A percentile compares a stretch with the other conserved stretches of the same genome.
Conservation (phyloP, 2,797 vertebrate species). For the Crenuchus spilurus region DNA sequence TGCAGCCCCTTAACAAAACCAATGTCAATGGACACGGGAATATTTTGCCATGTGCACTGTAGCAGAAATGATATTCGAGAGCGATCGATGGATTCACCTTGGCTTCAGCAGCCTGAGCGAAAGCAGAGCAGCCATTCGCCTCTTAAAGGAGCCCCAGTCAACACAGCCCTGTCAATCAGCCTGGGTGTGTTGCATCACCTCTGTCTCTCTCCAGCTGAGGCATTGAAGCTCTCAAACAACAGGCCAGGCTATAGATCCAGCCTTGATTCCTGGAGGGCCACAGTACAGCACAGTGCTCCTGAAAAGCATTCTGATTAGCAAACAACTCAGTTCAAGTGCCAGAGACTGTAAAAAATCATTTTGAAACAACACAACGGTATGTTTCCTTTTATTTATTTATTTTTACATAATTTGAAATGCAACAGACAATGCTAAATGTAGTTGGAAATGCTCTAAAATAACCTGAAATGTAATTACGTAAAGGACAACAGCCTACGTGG, state of each 20-base stretch:
- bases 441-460: too few relatives aligned
- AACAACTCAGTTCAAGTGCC: not conserved
- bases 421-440: too few relatives aligned
- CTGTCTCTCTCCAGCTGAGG: not conserved
- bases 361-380: too few relatives aligned
- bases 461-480: too few relatives aligned
- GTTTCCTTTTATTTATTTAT: too few relatives aligned
- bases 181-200: not conserved
- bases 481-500: too few relatives aligned
- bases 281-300: not conserved
- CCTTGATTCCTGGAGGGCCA: not conserved
- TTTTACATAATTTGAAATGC: too few relatives aligned
- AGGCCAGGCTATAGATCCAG: not conserved
- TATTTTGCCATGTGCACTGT: not conserved
- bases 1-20: not conserved
- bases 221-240: conserved; percentile 12
- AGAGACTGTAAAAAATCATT: not conserved
- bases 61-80: conserved; percentile 61
- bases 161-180: conserved; percentile 11
- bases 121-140: conserved; percentile 36
- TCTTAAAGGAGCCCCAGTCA: conserved; percentile 47
- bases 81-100: conserved; percentile 69
- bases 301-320: not conserved
- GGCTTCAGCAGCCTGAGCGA: conserved; percentile 36
- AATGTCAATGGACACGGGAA: not conserved